Percentiles rank a stretch among this genome's conserved stretches.
These are phyloP conservation scores for Epirrhoe alternata DNA, from an alignment of 2,888 invertebrate species.

Conservation along the genomic window DNA sequence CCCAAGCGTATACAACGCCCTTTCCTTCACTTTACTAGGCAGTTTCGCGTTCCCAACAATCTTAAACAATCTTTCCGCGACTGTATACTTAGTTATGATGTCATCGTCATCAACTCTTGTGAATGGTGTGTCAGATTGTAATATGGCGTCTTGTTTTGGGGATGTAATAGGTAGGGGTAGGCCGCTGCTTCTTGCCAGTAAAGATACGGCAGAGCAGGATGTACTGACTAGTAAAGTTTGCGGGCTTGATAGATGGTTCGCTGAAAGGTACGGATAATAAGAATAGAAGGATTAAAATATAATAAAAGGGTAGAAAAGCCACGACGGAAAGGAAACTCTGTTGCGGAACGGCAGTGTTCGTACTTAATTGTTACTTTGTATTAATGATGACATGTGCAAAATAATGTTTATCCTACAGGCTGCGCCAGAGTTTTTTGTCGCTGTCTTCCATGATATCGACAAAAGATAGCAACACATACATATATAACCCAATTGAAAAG, in stretches of 20 bases:
- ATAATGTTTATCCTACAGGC: neutral
- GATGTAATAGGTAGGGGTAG: slow-evolving; percentile 87
- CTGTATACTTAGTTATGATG: slow-evolving; percentile 86
- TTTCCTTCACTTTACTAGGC: slow-evolving; percentile 90
- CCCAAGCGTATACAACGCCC: slow-evolving; percentile 91
- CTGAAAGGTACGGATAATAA: slow-evolving; percentile 69
- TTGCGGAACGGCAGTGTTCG: too few relatives aligned
- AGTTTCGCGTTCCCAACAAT: slow-evolving; percentile 89
- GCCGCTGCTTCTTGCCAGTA: slow-evolving; percentile 88
- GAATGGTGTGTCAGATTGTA: slow-evolving; percentile 71
- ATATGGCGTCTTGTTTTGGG: slow-evolving; percentile 66
- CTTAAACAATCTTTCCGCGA: slow-evolving; percentile 89
- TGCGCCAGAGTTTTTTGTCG: too few relatives aligned
- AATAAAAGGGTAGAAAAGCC: too few relatives aligned
- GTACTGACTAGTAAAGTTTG: slow-evolving; percentile 87
- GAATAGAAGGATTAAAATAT: neutral
- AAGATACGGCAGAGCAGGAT: slow-evolving; percentile 89
- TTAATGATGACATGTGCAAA: too few relatives aligned
- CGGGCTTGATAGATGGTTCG: slow-evolving; percentile 86
- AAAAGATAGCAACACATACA: too few relatives aligned
- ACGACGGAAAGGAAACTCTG: too few relatives aligned
- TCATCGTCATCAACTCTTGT: slow-evolving; percentile 55
- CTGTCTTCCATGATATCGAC: too few relatives aligned
- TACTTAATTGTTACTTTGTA: too few relatives aligned
- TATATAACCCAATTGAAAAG: too few relatives aligned